Base-by-base conservation (phyloP, 2,888 invertebrate genomes). In the Crocallis elinguaria region DNA sequence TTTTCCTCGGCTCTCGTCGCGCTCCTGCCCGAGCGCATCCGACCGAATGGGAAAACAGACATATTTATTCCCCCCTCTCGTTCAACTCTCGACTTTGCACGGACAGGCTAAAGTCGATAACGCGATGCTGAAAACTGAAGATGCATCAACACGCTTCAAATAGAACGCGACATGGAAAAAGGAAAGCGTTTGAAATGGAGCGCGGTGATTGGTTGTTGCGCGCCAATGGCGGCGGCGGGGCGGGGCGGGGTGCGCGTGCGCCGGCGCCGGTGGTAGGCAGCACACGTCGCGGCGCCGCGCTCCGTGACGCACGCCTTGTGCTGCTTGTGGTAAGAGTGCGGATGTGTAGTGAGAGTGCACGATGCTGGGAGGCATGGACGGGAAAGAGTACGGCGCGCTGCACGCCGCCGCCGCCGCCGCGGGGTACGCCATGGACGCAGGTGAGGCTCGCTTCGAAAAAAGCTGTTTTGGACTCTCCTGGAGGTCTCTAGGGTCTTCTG, bases 381-480 rank as follows among this genome's bases (percentile, higher is more conserved):
- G 90, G 67, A 91, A 91, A 80, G 90, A 91, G 79, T 91, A 89
- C 79, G 89, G 90, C 59, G 88, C 89, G 79, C 84, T 90, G 82
- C 90, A 89, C 60, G 90, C 88, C 14, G 88, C 88, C 41, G 88
- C 88, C 52, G 88, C 88, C 50, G 88, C 87, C 54, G 88, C 88
- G 1, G 82, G 83, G 0, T 89, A 89, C 73, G 74, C 88, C 30
- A 88, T 89, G 88, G 89, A 89, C 1, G 58, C 81, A 45, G 86
- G 89, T 86, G 56, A 77, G 85, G 73, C 1, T 5, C 27, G 14
- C 2, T 27, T 16, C 4, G 8, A 25, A 25, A 8, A 13, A 21
- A 23, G 21, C 12, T 37, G 23, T 13, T 36, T 25, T 1, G 14
- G 3, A 9, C 2, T 13, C 6, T 3, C 1, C 13, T 38, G 14